Conservation (phyloP, 1,140 invertebrate genomes). For the Aporrectodea caliginosa region DNA sequence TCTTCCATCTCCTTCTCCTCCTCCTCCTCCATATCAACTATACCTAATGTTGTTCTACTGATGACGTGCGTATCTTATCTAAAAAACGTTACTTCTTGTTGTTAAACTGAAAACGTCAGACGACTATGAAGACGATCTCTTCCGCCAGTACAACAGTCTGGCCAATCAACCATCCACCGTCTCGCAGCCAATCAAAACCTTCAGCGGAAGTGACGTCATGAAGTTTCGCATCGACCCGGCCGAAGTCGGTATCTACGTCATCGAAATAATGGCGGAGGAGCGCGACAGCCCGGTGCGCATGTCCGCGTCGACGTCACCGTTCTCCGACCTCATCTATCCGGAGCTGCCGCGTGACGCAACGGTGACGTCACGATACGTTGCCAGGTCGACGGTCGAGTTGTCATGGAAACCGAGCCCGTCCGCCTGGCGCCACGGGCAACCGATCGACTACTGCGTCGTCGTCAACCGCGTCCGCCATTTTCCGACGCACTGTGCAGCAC, state of each 20-base stretch:
- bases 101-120: no score
- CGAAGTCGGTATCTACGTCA: slow-evolving; percentile 38
- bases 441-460: slow-evolving; percentile 47
- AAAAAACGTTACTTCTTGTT: no score
- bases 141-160: not conserved
- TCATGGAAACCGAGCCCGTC: slow-evolving; percentile 40
- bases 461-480: slow-evolving; percentile 41
- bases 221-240: not conserved
- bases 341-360: slow-evolving; percentile 36
- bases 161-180: not conserved
- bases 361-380: slow-evolving; percentile 25
- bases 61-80: no score
- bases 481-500: slow-evolving; percentile 43
- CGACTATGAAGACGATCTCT: not conserved
- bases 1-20: slow-evolving; percentile 6
- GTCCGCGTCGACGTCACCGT: slow-evolving; percentile 35
- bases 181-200: not conserved
- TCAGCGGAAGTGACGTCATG: not conserved
- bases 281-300: slow-evolving; percentile 37
- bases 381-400: slow-evolving; percentile 29
- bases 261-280: slow-evolving; percentile 37
- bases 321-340: slow-evolving; percentile 34
- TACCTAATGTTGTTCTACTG: no score
- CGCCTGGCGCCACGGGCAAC: slow-evolving; percentile 3
- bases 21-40: slow-evolving; percentile 5